phyloP scores from a whole-genome alignment of 2,797 vertebrate species.

The Premnoplex brunnescens region DNA sequence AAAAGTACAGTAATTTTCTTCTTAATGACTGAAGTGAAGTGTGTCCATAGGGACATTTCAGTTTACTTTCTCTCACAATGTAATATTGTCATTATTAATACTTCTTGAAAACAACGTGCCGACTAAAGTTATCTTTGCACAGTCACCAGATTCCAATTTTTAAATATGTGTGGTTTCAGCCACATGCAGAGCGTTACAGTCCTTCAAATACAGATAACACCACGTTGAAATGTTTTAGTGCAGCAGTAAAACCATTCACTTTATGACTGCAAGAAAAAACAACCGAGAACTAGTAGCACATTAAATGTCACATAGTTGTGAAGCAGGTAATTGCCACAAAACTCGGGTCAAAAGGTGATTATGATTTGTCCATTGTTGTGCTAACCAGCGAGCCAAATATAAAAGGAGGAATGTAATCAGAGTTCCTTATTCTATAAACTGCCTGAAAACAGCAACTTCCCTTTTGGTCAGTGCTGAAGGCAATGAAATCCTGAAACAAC shows the following conservation, averaged over 20 bases:
- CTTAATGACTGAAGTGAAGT: constrained; percentile 60
- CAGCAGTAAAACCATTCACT: neutral
- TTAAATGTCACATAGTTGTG: neutral
- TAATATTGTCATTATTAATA: constrained; percentile 50
- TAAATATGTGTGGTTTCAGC: neutral
- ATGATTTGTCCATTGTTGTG: neutral
- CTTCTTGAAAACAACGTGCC: neutral
- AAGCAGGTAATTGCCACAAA: neutral
- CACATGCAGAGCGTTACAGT: neutral
- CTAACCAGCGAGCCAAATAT: neutral
- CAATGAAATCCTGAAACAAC: neutral
- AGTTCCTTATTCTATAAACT: neutral
- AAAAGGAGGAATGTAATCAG: neutral
- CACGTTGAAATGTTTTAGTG: neutral
- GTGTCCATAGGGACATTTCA: constrained; percentile 38
- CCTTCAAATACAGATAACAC: neutral
- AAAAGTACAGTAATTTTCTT: constrained; percentile 61
- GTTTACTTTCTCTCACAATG: constrained; percentile 45
- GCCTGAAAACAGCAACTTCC: neutral
- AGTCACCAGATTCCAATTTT: constrained; percentile 6
- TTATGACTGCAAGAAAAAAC: neutral
- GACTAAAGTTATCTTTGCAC: neutral
- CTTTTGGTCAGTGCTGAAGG: neutral
- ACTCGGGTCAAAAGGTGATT: neutral
- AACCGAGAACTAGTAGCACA: neutral